Percentiles rank a stretch among this genome's conserved stretches.
Conservation (phyloP, 2,797 vertebrate genomes). For the Rachycentron canadum region DNA sequence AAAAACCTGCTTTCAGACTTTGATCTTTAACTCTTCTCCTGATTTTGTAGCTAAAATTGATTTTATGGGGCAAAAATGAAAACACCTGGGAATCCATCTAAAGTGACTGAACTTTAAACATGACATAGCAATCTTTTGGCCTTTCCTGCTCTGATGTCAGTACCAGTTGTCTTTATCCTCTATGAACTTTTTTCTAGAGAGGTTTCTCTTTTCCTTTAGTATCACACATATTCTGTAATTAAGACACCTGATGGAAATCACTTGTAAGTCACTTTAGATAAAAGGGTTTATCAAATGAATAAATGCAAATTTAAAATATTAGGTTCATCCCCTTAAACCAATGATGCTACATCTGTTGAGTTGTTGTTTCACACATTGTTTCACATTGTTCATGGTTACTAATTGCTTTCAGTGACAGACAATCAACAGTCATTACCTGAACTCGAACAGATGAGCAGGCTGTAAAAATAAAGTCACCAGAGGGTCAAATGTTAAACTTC, state of each 20-base stretch:
- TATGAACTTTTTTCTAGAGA: background rate
- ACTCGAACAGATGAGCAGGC: background rate
- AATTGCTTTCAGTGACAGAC: constrained; percentile 7
- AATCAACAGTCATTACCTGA: constrained; percentile 9
- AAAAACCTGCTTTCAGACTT: background rate
- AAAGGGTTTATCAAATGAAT: too few relatives aligned
- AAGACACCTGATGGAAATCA: background rate
- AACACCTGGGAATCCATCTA: too few relatives aligned
- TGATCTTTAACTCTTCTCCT: background rate
- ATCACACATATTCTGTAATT: background rate
- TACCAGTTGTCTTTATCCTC: background rate
- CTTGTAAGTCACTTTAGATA: too few relatives aligned
- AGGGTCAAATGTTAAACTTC: constrained; percentile 5
- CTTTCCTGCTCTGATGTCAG: background rate
- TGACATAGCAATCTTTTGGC: background rate
- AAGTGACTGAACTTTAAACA: background rate
- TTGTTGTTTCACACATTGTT: background rate
- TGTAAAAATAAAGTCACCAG: constrained; percentile 26
- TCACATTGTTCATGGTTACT: constrained; percentile 24
- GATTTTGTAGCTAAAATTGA: background rate
- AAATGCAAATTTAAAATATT: background rate
- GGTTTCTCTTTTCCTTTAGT: background rate
- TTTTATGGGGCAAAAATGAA: background rate
- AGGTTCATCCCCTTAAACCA: background rate
- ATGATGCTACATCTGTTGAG: background rate